Evolutionary conservation across 1,140 invertebrate genomes (phyloP), one percentile per base, ranked within the genome.

Genomic region (Bilobella aurantiaca): DNA sequence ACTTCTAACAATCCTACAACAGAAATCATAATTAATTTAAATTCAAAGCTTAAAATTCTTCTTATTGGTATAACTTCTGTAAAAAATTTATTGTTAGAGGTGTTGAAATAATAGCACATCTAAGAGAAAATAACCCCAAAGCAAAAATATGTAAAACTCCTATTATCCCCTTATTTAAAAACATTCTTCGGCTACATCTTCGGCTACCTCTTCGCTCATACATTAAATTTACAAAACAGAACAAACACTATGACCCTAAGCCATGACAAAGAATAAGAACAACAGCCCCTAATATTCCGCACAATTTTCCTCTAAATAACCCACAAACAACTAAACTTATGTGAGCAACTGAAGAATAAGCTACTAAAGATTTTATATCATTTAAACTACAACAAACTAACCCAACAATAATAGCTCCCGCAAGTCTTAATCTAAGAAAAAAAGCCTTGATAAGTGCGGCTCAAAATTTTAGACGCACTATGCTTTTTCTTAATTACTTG

Each of bases 241-340:
- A 86, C 79, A 86, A 77, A 0, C 81, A 82, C 1, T 84, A 86
- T 62, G 84, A 86, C 81, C 81, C 23, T 8, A 74, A 64, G 1
- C 83, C 84, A 82, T 86, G 84, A 68, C 77, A 77, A 77, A 86
- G 75, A 80, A 86, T 86, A 78, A 86, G 80, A 67, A 80, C 66
- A 72, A 81, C 76, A 64, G 77, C 73, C 21, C 82, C 80, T 34
- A 70, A 73, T 73, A 76, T 77, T 0, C 81, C 81, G 73, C 76
- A 78, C 69, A 66, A 75, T 75, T 64, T 75, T 70, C 79, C 68
- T 59, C 76, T 77, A 75, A 83, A 75, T 73, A 81, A 64, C 0
- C 78, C 79, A 30, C 73, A 47, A 75, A 84, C 74, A 58, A 81
- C 77, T 69, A 82, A 69, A 14, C 77, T 75, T 77, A 84, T 84